Base-by-base conservation (phyloP, 2,113 vertebrate genomes). In the Erythrocercus mccallii region DNA sequence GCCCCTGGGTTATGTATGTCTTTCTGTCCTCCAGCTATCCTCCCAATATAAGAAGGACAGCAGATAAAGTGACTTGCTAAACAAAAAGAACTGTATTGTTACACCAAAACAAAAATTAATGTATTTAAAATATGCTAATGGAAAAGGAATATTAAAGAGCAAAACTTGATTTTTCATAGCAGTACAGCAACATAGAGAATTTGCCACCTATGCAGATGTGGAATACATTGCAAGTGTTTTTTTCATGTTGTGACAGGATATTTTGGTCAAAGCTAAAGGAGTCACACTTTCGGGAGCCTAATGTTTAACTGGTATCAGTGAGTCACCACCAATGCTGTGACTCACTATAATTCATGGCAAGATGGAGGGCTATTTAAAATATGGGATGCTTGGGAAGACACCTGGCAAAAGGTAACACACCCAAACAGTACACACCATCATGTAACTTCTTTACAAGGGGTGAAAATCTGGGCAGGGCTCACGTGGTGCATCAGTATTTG, bases 271-370 rank as follows among this genome's bases (percentile, higher is more conserved):
- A 90, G 40, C 56, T 83, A 20, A 82, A 80, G 53, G 68, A 92
- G 60, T 78, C 68, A 88, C 80, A 94, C 91, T 64, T 93, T 92
- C 42, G 70, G 60, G 60, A 94, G 81, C 79, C 72, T 88, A 77
- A 81, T 66, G 40, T 81, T 90, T 81, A 96, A 86, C 54, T 57
- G 82, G 58, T 90, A 73, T 22, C 73, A 15, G 40, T 92, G 93
- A 97, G 80, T 90, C 92, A 95, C 82, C 14, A 47, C 56, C 51
- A 6, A 0, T 68, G 50, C 65, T 40, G 42, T 89, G 88, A 95
- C 72, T 95, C 86, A 90, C 72, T 28, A 3, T 11, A 48, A 53
- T 73, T 53, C 54, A 12, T 13, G 10, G 48, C 13, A 60, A 70
- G 76, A 82, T 23, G 24, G 54, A 73, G 27, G 21, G 74, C 57